Evolutionary conservation across 2,888 invertebrate species (phyloP).

Genomic region (Sinopyrophorus schimmeli): DNA sequence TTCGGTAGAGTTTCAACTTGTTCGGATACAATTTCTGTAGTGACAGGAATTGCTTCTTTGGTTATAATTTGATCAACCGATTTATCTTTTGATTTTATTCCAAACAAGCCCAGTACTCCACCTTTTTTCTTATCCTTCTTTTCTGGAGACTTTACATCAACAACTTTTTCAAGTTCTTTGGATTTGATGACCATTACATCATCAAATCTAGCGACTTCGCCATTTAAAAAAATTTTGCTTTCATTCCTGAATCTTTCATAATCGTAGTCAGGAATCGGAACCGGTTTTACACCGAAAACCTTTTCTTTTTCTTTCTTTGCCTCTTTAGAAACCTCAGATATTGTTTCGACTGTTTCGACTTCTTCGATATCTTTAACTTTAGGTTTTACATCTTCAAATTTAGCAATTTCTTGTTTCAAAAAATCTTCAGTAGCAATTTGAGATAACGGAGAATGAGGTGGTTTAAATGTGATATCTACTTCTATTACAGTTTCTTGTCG

Average conservation of each 20-base stretch:
- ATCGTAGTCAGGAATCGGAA: background rate
- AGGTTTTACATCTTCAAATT: slow-evolving; percentile 31
- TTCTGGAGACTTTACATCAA: background rate
- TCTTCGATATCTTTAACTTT: slow-evolving; percentile 2
- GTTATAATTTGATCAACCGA: too few species aligned
- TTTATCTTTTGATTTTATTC: slow-evolving; percentile 37
- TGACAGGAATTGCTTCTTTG: too few species aligned
- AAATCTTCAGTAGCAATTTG: too few species aligned
- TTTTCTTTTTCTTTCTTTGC: background rate
- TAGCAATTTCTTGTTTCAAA: slow-evolving; percentile 32
- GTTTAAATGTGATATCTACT: too few species aligned
- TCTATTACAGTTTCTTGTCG: too few species aligned
- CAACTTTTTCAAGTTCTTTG: background rate
- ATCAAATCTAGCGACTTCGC: slow-evolving; percentile 23
- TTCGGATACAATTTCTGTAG: too few species aligned
- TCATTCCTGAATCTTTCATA: slow-evolving; percentile 26
- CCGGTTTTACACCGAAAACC: background rate
- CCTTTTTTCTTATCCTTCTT: slow-evolving; percentile 8
- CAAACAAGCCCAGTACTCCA: slow-evolving; percentile 31
- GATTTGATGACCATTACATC: slow-evolving; percentile 8
- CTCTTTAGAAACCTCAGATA: background rate
- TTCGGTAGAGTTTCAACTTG: too few species aligned
- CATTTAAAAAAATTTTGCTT: slow-evolving; percentile 31
- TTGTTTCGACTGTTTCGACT: background rate
- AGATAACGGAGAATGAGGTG: too few species aligned